Conservation (phyloP, 2,797 vertebrate species). For the Erethizon dorsatum region DNA sequence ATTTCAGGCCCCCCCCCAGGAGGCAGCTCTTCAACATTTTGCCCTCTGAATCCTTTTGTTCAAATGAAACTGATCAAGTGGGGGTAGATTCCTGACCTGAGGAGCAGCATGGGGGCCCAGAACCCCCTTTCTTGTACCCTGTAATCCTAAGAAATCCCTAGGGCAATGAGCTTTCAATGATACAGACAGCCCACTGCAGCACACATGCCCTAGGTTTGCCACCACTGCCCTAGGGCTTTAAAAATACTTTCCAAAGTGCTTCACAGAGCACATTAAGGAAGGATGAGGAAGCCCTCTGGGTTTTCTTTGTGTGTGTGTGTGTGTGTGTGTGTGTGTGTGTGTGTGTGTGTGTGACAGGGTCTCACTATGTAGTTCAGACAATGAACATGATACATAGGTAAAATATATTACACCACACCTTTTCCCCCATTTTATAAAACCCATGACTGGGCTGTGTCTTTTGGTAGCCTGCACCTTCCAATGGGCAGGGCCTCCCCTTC, state of each 20-base stretch:
- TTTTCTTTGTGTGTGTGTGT: too few relatives aligned
- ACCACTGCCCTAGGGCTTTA: background rate
- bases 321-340: too few relatives aligned
- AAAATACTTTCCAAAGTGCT: conserved; percentile 34
- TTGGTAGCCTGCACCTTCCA: background rate
- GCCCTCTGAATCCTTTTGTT: conserved; percentile 44
- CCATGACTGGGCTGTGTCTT: background rate
- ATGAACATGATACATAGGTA: conserved; percentile 40
- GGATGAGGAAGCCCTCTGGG: background rate
- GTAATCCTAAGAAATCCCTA: background rate
- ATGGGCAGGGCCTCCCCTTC: background rate
- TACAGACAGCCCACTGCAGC: background rate
- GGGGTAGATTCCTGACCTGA: background rate
- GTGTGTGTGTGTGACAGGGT: background rate
- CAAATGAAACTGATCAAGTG: background rate
- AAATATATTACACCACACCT: background rate
- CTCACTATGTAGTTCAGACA: background rate
- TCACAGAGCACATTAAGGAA: background rate
- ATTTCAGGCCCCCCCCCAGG: background rate
- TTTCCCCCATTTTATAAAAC: background rate
- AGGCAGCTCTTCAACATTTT: background rate
- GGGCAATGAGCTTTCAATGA: background rate
- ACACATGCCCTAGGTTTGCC: background rate
- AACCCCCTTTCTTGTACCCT: background rate
- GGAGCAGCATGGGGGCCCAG: background rate